These are phyloP conservation scores for Rhizoglyphus robini DNA, from an alignment of 1,140 invertebrate genomes.

Conservation along the genomic window DNA sequence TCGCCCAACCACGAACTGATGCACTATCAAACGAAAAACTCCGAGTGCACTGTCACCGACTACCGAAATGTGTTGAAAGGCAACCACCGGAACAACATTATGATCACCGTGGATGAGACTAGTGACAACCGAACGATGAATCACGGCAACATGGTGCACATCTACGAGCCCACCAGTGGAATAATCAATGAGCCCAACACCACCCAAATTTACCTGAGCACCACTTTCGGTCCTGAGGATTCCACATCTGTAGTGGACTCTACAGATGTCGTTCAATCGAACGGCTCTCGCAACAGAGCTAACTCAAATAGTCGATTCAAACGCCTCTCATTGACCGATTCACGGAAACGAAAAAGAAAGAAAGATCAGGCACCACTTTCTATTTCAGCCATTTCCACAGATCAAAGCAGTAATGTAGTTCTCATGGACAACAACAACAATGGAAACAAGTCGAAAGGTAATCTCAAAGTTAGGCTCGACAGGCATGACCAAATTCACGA, in stretches of 20 bases:
- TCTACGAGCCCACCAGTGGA: no score
- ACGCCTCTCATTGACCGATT: not conserved
- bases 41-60: not conserved
- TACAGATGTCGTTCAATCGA: not conserved
- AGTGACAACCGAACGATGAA: not conserved
- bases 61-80: not conserved
- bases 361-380: not conserved
- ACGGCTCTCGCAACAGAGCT: not conserved
- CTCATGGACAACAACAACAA: no score
- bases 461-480: not conserved
- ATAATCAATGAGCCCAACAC: not conserved
- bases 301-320: not conserved
- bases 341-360: conserved; percentile 1
- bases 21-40: not conserved
- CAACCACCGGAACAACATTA: not conserved
- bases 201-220: not conserved
- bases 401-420: conserved; percentile 1
- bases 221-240: not conserved
- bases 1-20: not conserved
- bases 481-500: not conserved
- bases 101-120: not conserved
- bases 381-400: not conserved
- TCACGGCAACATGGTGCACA: no score
- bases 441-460: no score
- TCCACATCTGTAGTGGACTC: not conserved